These are phyloP conservation scores for Dissostichus mawsoni DNA, from an alignment of 2,113 vertebrate genomes.

Conservation along the genomic window DNA sequence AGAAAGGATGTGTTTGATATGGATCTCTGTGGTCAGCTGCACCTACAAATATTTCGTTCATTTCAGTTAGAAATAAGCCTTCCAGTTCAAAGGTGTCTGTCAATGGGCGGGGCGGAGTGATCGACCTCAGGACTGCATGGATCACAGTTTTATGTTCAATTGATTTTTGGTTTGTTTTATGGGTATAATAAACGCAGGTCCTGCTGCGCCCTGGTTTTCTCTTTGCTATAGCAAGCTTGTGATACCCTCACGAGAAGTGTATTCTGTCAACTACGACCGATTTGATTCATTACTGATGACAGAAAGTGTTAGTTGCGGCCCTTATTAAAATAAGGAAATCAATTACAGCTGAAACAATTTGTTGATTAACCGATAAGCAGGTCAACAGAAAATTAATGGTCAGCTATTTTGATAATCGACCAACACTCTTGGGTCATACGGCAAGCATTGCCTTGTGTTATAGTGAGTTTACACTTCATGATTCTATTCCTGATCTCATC, in stretches of 20 bases:
- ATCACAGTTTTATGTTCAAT: constrained; percentile 72
- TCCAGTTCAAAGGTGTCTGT: constrained; percentile 43
- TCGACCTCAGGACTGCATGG: constrained; percentile 55
- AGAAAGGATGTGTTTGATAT: constrained; percentile 14
- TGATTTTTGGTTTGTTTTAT: constrained; percentile 80
- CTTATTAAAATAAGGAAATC: not conserved
- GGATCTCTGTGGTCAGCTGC: not conserved
- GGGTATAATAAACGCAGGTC: constrained; percentile 69
- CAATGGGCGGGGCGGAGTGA: constrained; percentile 12
- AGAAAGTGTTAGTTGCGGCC: not conserved
- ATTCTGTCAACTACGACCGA: not conserved
- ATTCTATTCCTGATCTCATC: not conserved
- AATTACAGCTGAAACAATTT: not conserved
- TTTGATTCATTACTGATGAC: not conserved
- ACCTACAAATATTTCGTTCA: constrained; percentile 6
- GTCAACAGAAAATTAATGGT: not conserved
- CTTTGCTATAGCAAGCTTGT: constrained; percentile 24
- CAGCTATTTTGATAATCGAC: not conserved
- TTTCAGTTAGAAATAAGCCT: constrained; percentile 29
- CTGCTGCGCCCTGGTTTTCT: constrained; percentile 30
- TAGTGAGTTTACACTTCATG: not conserved
- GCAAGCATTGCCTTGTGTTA: not conserved
- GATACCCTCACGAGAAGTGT: not conserved
- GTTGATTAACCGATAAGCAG: not conserved
- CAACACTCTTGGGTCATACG: not conserved